Evolutionary conservation across 2,888 invertebrate genomes (phyloP), one percentile per base, ranked within the genome.

Genomic region (Cephus pygmeus): DNA sequence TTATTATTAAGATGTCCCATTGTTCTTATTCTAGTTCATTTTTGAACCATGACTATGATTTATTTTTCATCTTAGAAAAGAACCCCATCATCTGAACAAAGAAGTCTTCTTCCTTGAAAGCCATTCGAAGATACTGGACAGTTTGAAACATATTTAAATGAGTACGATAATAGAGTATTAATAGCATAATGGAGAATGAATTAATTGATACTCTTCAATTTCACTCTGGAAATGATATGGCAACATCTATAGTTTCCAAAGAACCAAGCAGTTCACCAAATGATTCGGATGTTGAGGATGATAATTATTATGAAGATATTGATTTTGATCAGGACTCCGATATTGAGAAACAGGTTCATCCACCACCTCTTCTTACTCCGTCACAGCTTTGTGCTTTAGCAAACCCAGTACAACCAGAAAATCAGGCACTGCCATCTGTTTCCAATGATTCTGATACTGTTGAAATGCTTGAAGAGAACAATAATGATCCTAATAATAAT

Each of bases 401-500:
- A 31, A 71, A 31, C 71, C 1, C 71, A 11, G 15, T 9, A 34
- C 71, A 12, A 31, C 12, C 23, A 56, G 56, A 56, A 56, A 56
- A 2, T 9, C 56, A 23, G 9, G 15, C 23, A 23, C 23, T 56
- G 9, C 23, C 56, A 56, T 56, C 2, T 56, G 56, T 71, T 71
- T 34, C 71, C 31, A 15, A 34, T 34, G 71, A 33, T 71, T 71
- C 71, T 23, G 79, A 81, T 11, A 71, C 69, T 69, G 34, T 77
- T n/a, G 85, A 87, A 69, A 81, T 84, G 3, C 76, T 86, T 0
- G 87, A 88, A 79, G 87, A 86, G 73, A 89, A 88, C 75, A 88
- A 89, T 73, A 88, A 88, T 71, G 88, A 88, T 79, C 85, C 87
- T 0, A 88, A 88, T 75, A 88, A 88, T 77, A 88, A 88, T 76